A percentile compares a stretch with the other conserved stretches of the same genome.
phyloP scores from a whole-genome alignment of 2,797 vertebrate genomes.

The Crenichthys baileyi region DNA sequence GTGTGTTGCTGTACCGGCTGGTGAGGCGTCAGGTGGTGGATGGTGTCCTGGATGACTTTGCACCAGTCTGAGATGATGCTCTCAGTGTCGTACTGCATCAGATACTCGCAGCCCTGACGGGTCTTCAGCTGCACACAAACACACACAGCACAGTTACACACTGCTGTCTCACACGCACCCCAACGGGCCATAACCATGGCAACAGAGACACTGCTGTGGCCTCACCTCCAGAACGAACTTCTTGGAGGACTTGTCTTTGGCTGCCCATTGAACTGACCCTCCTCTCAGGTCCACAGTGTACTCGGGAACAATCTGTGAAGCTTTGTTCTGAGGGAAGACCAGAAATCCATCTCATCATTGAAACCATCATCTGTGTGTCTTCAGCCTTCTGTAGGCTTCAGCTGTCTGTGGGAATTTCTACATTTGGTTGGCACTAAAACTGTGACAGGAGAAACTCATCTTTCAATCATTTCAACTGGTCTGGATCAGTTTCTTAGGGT shows the following conservation, averaged over 20 bases:
- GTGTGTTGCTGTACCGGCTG: slow-evolving; percentile 1
- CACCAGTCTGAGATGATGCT: slow-evolving; percentile 90
- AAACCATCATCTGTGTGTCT: neutral
- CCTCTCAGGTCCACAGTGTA: slow-evolving; percentile 88
- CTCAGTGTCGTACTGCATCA: slow-evolving; percentile 94
- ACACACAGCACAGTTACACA: slow-evolving; percentile 9
- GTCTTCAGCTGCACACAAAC: slow-evolving; percentile 84
- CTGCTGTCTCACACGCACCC: neutral
- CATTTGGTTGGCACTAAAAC: neutral
- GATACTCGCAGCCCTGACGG: slow-evolving; percentile 88
- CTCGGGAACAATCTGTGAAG: slow-evolving; percentile 87
- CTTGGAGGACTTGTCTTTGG: slow-evolving; percentile 93
- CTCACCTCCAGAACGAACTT: slow-evolving; percentile 93
- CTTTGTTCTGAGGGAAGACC: slow-evolving; percentile 76
- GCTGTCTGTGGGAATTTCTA: neutral
- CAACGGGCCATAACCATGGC: neutral
- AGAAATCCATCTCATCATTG: slow-evolving; percentile 1
- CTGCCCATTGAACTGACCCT: slow-evolving; percentile 83
- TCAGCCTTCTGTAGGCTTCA: neutral
- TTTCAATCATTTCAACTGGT: neutral
- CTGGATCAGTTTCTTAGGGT: neutral
- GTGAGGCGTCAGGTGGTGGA: slow-evolving; percentile 80
- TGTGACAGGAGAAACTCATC: neutral
- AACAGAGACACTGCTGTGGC: neutral
- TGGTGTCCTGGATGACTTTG: slow-evolving; percentile 83